Percentiles rank a stretch among this genome's conserved stretches.
Evolutionary conservation across 2,113 vertebrate species (phyloP).

Genomic region (Cygnus buccinator): DNA sequence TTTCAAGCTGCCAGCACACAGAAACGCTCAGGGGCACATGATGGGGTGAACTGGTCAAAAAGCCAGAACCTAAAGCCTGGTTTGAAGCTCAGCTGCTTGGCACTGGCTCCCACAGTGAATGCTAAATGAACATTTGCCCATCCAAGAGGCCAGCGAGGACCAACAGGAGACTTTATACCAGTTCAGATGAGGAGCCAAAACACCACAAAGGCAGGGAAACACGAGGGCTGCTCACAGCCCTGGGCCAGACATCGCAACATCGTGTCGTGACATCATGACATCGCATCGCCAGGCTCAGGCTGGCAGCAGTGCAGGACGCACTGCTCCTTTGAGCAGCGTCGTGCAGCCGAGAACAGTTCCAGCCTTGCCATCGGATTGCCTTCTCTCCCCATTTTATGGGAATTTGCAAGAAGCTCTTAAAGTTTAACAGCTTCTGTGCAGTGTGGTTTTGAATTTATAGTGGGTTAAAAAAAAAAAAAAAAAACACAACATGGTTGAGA

Average conservation of each 20-base stretch:
- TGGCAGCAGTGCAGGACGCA: neutral
- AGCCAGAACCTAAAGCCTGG: neutral
- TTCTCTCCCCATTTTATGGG: neutral
- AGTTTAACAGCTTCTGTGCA: neutral
- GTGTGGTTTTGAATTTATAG: neutral
- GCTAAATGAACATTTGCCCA: accelerated
- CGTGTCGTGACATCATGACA: too few species aligned
- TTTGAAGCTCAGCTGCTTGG: neutral
- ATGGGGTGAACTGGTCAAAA: neutral
- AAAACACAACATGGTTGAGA: neutral
- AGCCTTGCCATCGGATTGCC: neutral
- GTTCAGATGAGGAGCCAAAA: neutral
- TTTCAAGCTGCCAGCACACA: accelerated
- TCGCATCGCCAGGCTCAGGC: too few species aligned
- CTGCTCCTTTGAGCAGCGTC: neutral
- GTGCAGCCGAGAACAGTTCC: neutral
- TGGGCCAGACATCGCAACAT: neutral
- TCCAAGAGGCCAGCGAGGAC: neutral
- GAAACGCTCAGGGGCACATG: too few species aligned
- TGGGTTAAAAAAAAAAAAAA: neutral
- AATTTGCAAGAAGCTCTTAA: neutral
- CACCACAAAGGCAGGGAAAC: neutral
- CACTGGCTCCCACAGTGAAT: accelerated
- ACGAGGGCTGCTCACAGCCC: neutral
- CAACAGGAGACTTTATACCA: neutral